These are phyloP conservation scores for Menidia menidia DNA, from an alignment of 2,797 vertebrate genomes.

Conservation along the genomic window DNA sequence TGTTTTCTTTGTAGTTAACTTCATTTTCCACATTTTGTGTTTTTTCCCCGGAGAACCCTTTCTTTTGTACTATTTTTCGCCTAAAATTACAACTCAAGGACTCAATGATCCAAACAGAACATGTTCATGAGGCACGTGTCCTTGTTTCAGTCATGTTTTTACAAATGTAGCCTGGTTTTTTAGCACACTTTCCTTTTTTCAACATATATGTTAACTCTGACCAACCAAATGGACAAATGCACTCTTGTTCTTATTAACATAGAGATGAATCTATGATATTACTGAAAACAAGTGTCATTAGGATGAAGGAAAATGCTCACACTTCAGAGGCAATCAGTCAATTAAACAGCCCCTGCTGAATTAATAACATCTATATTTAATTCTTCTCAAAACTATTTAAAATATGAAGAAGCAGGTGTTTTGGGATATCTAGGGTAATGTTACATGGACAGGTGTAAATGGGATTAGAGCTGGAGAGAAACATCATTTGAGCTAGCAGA, in stretches of 20 bases:
- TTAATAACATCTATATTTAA: slow-evolving; percentile 14
- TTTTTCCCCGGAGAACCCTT: background rate
- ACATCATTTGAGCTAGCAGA: background rate
- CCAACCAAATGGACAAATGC: background rate
- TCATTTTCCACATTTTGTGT: background rate
- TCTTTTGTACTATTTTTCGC: slow-evolving; percentile 3
- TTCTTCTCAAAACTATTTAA: slow-evolving; percentile 19
- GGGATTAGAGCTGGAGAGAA: background rate
- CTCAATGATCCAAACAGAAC: slow-evolving; percentile 16
- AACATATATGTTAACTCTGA: background rate
- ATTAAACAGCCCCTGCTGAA: slow-evolving; percentile 9
- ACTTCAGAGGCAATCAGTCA: slow-evolving; percentile 16
- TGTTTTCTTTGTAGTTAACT: slow-evolving; percentile 2
- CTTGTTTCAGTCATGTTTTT: slow-evolving; percentile 1
- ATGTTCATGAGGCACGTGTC: background rate
- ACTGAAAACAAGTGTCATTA: slow-evolving; percentile 4
- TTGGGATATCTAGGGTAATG: slow-evolving; percentile 14
- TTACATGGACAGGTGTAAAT: slow-evolving; percentile 11
- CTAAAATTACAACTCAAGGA: slow-evolving; percentile 22
- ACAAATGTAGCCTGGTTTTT: slow-evolving; percentile 18
- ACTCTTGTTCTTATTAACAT: slow-evolving; percentile 39
- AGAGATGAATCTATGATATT: slow-evolving; percentile 34
- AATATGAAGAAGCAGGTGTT: slow-evolving; percentile 19
- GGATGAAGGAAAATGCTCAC: slow-evolving; percentile 7
- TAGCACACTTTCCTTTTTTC: background rate